Conservation (phyloP, 2,888 invertebrate genomes). For the Stenotaenia linearis region DNA sequence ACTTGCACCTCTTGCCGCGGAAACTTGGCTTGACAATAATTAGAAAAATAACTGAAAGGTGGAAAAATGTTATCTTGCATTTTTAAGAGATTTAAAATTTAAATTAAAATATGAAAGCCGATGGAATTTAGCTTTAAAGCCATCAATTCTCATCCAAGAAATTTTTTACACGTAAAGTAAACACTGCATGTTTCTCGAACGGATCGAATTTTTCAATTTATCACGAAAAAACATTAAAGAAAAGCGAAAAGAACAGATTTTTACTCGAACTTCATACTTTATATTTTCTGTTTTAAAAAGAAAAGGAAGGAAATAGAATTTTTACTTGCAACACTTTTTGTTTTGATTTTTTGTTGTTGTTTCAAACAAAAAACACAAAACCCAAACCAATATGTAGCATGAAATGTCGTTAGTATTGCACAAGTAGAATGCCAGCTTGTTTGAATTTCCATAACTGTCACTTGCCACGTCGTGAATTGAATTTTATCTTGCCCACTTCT, state of each 20-base stretch:
- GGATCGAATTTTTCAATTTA: conserved; percentile 5
- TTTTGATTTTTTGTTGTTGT: too few relatives aligned
- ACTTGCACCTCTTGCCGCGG: neutral
- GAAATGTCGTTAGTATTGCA: neutral
- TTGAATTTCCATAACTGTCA: neutral
- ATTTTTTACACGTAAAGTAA: neutral
- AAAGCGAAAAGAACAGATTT: too few relatives aligned
- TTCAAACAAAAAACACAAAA: too few relatives aligned
- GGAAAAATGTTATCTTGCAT: neutral
- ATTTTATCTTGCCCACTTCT: neutral
- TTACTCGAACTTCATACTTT: too few relatives aligned
- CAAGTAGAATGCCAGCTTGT: neutral
- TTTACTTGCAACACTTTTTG: too few relatives aligned
- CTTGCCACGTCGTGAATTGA: too few relatives aligned
- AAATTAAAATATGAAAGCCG: neutral
- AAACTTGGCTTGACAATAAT: neutral
- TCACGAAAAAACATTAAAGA: too few relatives aligned
- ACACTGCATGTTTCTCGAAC: neutral
- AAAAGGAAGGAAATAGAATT: too few relatives aligned
- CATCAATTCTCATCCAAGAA: neutral
- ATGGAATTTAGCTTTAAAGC: neutral
- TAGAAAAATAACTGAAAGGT: neutral
- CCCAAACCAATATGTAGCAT: neutral
- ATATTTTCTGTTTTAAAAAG: too few relatives aligned
- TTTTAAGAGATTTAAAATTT: neutral